Evolutionary conservation across 2,113 vertebrate genomes (phyloP), one percentile per base, ranked within the genome.

Genomic region (Mugil cephalus): DNA sequence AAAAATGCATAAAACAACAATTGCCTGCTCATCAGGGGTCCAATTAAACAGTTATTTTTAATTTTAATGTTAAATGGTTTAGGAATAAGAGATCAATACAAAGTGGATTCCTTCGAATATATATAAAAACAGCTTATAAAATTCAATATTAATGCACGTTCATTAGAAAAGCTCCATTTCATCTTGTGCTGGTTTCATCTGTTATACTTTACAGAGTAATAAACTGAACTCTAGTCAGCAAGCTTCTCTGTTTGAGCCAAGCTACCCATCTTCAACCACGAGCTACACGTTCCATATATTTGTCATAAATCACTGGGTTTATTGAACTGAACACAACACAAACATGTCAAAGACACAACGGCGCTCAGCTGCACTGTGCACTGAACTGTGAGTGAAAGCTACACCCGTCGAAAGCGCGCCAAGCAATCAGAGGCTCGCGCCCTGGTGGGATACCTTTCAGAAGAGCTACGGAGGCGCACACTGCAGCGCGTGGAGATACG

Each of bases 341-440:
- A 2, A 56, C 40, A 51, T 54, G 63, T 60, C 66, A 72, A 12
- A 77, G n/a, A 18, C 45, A 39, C 9, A 52, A 51, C 0, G 18
- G 35, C 30, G 46, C 45, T 62, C 56, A 24, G 58, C 30, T 38
- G 45, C 36, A 69, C 39, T 36, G 36, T 68, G 15, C 56, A n/a
- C n/a, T 59, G 69, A 63, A 61, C 21, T 2, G 17, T 2, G 3
- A 48, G 46, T 55, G 6, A 69, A 65, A 55, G n/a, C 56, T 63
- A 19, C 74, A 54, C 30, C 46, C 3, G 18, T 77, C 76, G 48
- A 43, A 61, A 54, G 36, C 63, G 67, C 43, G 19, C 8, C 21
- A 42, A 74, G 36, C 47, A 56, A 75, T 67, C 55, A 69, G 56
- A n/a, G 1, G n/a, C 15, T 69, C 52, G 58, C 60, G 47, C 56